Conservation (phyloP, 2,797 vertebrate species). For the Karalla daura region DNA sequence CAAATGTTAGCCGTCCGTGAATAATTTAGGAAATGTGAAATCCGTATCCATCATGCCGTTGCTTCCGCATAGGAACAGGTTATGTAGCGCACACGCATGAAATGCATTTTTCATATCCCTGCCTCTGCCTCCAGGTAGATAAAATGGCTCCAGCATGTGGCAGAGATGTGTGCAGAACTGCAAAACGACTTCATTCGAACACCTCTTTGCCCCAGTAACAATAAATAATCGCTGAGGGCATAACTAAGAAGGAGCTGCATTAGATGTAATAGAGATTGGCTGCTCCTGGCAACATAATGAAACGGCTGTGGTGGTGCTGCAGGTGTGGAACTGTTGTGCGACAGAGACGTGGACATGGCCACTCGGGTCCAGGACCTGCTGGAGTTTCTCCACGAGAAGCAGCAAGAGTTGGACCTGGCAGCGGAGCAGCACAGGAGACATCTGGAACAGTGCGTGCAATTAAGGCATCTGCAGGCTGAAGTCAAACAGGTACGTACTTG, state of each 20-base stretch:
- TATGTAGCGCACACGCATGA: not conserved
- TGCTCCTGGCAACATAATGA: not conserved
- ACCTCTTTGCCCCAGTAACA: not conserved
- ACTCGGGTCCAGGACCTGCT: constrained; percentile 97
- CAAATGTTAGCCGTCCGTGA: not conserved
- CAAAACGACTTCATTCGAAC: not conserved
- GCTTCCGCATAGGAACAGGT: not conserved
- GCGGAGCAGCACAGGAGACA: constrained; percentile 97
- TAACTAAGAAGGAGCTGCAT: too few species aligned
- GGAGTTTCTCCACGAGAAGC: constrained; percentile 98
- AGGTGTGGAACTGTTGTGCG: constrained; percentile 97
- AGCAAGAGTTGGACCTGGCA: constrained; percentile 95
- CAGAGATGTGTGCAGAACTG: not conserved
- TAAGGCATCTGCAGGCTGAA: constrained; percentile 97
- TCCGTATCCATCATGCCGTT: not conserved
- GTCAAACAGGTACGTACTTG: constrained; percentile 91
- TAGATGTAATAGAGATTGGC: not conserved
- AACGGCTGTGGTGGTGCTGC: not conserved
- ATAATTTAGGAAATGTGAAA: not conserved
- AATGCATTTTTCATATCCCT: not conserved
- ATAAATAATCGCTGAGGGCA: not conserved
- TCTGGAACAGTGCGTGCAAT: constrained; percentile 95
- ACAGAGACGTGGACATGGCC: constrained; percentile 98
- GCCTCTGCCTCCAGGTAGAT: not conserved
- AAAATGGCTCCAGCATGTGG: not conserved